Evolutionary conservation across 1,140 invertebrate genomes (phyloP).

Genomic region (Periplaneta americana): DNA sequence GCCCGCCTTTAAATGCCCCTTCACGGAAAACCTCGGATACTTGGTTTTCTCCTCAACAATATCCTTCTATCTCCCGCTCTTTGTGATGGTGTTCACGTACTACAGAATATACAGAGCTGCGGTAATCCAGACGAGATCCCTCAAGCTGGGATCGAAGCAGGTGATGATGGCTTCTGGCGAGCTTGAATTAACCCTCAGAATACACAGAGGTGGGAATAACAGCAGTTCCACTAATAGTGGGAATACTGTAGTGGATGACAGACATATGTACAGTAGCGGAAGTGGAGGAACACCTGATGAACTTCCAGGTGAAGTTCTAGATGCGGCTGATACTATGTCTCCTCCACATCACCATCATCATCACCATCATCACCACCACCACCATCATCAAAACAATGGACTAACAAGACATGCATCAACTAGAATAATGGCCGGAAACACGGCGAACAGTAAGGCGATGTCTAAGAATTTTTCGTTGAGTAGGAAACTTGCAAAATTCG

Average conservation of each 20-base stretch:
- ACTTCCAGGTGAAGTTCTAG: slow-evolving; percentile 57
- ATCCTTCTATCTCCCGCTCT: slow-evolving; percentile 93
- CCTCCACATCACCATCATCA: slow-evolving; percentile 43
- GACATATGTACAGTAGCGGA: slow-evolving; percentile 23
- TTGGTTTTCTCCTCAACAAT: slow-evolving; percentile 92
- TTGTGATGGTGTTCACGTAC: slow-evolving; percentile 98
- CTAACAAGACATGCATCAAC: slow-evolving; percentile 54
- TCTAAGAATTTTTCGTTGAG: slow-evolving; percentile 85
- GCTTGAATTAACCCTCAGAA: slow-evolving; percentile 76
- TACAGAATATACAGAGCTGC: slow-evolving; percentile 93
- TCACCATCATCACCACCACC: not conserved
- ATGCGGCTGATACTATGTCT: slow-evolving; percentile 49
- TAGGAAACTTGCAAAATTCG: slow-evolving; percentile 85
- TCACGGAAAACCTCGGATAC: slow-evolving; percentile 88
- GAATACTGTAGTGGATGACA: not conserved
- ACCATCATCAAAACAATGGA: slow-evolving; percentile 46
- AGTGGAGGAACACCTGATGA: slow-evolving; percentile 37
- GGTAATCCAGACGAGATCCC: slow-evolving; percentile 82
- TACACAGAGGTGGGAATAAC: slow-evolving; percentile 75
- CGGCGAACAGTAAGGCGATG: slow-evolving; percentile 41
- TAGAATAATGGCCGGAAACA: slow-evolving; percentile 34
- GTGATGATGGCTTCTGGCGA: slow-evolving; percentile 76
- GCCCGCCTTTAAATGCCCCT: slow-evolving; percentile 76
- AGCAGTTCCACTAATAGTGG: not conserved
- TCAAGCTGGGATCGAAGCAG: slow-evolving; percentile 84